phyloP scores from a whole-genome alignment of 2,888 invertebrate species.

The Carabus problematicus region DNA sequence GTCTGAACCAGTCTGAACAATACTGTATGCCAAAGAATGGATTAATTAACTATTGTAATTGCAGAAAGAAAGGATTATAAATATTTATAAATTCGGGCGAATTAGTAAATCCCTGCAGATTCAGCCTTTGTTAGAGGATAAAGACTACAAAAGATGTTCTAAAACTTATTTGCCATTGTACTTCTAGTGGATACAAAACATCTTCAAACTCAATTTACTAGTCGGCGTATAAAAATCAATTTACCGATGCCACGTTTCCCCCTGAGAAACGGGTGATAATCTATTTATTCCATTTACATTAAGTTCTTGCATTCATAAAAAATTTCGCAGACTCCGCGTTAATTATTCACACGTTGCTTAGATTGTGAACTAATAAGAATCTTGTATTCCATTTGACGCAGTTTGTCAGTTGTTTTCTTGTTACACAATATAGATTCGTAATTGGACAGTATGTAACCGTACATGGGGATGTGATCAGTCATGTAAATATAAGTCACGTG shows the following conservation, averaged over 20 bases:
- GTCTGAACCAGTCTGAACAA: no score
- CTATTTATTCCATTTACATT: neutral
- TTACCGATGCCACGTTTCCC: neutral
- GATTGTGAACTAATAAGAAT: neutral
- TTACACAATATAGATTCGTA: slow-evolving; percentile 65
- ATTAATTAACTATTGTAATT: neutral
- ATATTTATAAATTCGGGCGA: slow-evolving; percentile 28
- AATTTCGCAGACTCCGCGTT: neutral
- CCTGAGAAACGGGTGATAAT: neutral
- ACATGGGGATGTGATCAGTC: slow-evolving; percentile 82
- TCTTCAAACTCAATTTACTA: no score
- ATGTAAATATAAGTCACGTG: slow-evolving; percentile 81
- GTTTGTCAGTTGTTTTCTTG: neutral
- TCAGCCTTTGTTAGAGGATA: slow-evolving; percentile 20
- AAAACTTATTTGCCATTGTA: no score
- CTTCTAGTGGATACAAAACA: no score
- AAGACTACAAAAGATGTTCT: neutral
- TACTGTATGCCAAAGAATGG: neutral
- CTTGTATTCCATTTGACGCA: no score
- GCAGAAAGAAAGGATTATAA: slow-evolving; percentile 21
- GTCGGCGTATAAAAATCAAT: neutral
- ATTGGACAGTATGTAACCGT: slow-evolving; percentile 79
- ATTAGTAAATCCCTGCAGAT: slow-evolving; percentile 31
- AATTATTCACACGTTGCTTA: neutral
- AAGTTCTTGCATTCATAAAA: neutral